Conservation (phyloP, 2,113 vertebrate species). For the Blennius ocellaris region DNA sequence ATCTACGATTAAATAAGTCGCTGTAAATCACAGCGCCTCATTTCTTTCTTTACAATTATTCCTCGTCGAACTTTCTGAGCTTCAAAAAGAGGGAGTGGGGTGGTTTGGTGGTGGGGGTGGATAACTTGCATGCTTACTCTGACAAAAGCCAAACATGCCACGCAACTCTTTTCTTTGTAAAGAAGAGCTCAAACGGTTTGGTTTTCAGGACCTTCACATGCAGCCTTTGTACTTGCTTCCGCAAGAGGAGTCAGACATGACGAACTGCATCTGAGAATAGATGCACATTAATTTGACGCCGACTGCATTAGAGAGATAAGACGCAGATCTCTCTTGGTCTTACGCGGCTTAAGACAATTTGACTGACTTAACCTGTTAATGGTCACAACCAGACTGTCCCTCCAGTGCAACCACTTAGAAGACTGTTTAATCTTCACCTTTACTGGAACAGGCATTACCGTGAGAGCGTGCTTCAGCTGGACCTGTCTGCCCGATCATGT, state of each 20-base stretch:
- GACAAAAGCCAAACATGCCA: slow-evolving; percentile 65
- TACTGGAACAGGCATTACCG: neutral
- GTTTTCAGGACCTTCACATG: slow-evolving; percentile 17
- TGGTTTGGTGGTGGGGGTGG: too few relatives aligned
- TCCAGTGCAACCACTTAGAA: slow-evolving; percentile 29
- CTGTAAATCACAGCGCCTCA: too few relatives aligned
- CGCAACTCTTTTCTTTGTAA: slow-evolving; percentile 56
- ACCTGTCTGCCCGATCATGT: too few relatives aligned
- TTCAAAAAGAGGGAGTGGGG: slow-evolving; percentile 10
- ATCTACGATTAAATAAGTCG: neutral
- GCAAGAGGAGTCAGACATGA: neutral
- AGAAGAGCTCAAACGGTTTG: slow-evolving; percentile 24
- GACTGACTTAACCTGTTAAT: slow-evolving; percentile 15
- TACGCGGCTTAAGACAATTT: too few relatives aligned
- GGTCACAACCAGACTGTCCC: slow-evolving; percentile 5
- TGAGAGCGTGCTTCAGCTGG: too few relatives aligned
- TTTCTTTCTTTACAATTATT: slow-evolving; percentile 39
- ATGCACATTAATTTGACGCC: neutral
- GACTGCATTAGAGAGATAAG: too few relatives aligned
- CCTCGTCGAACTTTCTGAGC: slow-evolving; percentile 18
- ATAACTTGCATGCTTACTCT: slow-evolving; percentile 11
- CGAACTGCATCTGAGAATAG: slow-evolving; percentile 11
- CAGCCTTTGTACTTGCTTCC: neutral
- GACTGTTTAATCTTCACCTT: slow-evolving; percentile 20
- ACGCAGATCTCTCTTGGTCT: too few relatives aligned